Base-by-base conservation (phyloP, 2,113 vertebrate species). In the Paradoxurus hermaphroditus region DNA sequence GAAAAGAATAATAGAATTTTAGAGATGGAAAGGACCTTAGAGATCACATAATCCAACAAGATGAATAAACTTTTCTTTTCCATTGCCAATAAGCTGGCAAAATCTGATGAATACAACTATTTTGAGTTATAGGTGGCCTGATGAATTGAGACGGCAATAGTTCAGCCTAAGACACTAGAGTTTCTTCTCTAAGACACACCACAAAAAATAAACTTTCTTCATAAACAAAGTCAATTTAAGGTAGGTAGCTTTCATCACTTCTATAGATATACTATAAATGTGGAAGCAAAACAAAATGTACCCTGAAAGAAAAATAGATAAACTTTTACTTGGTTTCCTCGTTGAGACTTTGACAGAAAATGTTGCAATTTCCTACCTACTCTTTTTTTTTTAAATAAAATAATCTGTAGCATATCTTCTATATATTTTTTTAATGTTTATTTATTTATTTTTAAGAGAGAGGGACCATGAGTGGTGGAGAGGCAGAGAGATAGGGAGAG, bases 31-130 rank as follows among this genome's bases (percentile, higher is more conserved):
- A 97, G 87, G 96, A 96, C 97, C 97, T 98, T 95, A 92, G 97
- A 98, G 97, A 98, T 90, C 97, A 97, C 81, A 51, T 97, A 97
- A 97, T 97, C 86, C 96, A 98, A 92, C 96, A 97, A 98, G 97
- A 98, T 97, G 97, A 98, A 98, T 97, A 96, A 97, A 97, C 94
- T 97, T 96, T 97, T 96, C 94, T 97, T 98, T 95, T 96, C 94
- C 94, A 95, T 96, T 78, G 96, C 96, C 97, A 92, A 97, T 97
- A 98, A 97, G 95, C 90, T 44, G 81, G 81, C n/a, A 78, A 97
- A 97, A 98, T 97, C 95, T 70, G 90, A 94, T 95, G 93, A 96
- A 90, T 49, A 90, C 81, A 86, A 75, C 87, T 90, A 94, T 92
- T 93, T 90, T 97, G 98, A 97, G 96, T 97, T 96, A 97, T 98